Evolutionary conservation across 2,113 vertebrate genomes (phyloP).

Genomic region (Aptenodytes patagonicus): DNA sequence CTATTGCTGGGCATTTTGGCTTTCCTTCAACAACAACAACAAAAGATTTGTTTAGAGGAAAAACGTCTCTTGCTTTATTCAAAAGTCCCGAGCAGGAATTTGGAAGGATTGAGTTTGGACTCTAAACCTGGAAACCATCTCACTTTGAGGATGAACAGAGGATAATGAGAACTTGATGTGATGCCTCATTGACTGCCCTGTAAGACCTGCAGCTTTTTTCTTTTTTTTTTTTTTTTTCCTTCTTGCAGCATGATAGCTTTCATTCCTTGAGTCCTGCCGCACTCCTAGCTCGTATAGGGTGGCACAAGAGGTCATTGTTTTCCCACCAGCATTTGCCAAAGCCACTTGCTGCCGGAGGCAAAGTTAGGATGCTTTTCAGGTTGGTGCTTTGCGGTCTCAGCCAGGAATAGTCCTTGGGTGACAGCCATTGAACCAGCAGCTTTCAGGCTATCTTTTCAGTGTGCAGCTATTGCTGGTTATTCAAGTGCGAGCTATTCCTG

Average conservation of each 20-base stretch:
- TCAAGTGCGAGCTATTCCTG: background rate
- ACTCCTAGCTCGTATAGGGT: background rate
- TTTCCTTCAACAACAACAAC: background rate
- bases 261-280: background rate
- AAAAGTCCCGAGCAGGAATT: background rate
- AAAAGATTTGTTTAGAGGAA: background rate
- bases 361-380: background rate
- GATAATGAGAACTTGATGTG: background rate
- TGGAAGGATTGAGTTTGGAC: background rate
- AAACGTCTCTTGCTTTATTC: background rate
- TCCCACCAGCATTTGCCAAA: constrained; percentile 30
- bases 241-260: background rate
- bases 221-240: background rate
- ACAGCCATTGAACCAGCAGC: background rate
- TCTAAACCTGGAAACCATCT: background rate
- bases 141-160: background rate
- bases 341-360: background rate
- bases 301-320: background rate
- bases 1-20: background rate
- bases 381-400: background rate
- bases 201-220: background rate
- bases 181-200: background rate
- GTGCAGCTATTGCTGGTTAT: background rate
- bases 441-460: background rate
- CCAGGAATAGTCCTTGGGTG: background rate